Conservation (phyloP, 2,797 vertebrate species). For the Cyclopterus lumpus region DNA sequence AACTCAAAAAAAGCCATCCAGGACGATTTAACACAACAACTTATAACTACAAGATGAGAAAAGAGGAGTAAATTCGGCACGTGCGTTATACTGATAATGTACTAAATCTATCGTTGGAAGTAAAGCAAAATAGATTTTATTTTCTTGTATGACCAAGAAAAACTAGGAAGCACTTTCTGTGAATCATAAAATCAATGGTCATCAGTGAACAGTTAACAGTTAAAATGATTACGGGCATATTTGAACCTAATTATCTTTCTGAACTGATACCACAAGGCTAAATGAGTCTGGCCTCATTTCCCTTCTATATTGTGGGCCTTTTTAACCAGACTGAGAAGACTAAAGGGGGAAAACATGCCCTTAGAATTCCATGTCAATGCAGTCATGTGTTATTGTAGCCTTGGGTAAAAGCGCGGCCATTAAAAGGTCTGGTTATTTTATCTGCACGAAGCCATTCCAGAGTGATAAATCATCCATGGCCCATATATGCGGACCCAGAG, state of each 20-base stretch:
- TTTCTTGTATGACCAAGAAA: background rate
- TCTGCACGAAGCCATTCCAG: conserved; percentile 75
- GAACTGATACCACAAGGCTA: background rate
- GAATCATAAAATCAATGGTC: background rate
- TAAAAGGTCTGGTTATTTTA: conserved; percentile 81
- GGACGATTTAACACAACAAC: background rate
- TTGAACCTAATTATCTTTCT: background rate
- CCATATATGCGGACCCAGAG: conserved; percentile 51
- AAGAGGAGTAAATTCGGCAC: background rate
- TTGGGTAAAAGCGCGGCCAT: conserved; percentile 72
- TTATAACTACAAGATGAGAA: background rate
- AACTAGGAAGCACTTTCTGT: background rate
- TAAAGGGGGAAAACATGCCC: conserved; percentile 56
- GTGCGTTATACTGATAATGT: background rate
- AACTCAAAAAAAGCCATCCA: conserved; percentile 9
- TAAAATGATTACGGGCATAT: background rate
- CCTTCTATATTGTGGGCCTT: conserved; percentile 15
- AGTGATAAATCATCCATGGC: conserved; percentile 75
- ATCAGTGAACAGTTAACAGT: background rate
- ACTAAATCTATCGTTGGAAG: background rate
- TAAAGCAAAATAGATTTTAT: background rate
- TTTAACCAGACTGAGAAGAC: conserved; percentile 44
- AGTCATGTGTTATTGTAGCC: conserved; percentile 81
- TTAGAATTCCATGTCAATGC: conserved; percentile 74
- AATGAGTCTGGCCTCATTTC: conserved; percentile 13